Percentiles rank a stretch among this genome's conserved stretches.
phyloP scores from a whole-genome alignment of 2,113 vertebrate species.

The Sinosuthora webbiana region DNA sequence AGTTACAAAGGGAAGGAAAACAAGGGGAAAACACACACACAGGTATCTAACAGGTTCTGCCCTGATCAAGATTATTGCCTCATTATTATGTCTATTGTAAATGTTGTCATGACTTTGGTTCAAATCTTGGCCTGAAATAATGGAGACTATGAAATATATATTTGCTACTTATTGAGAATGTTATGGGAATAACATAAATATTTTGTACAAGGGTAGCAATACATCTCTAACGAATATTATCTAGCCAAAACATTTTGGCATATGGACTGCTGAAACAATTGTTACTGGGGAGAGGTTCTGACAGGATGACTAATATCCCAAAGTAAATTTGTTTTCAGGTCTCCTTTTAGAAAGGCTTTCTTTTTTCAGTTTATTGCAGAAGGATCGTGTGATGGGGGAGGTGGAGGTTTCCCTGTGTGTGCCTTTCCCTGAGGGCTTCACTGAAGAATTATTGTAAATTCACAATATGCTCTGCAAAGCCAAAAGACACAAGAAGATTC shows the following conservation, averaged over 20 bases:
- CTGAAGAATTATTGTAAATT: not conserved
- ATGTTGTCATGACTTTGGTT: not conserved
- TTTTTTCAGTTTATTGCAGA: not conserved
- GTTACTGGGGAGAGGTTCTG: not conserved
- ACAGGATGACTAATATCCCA: not conserved
- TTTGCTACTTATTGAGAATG: not conserved
- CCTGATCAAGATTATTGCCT: not conserved
- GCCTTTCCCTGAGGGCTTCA: not conserved
- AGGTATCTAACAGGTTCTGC: not conserved
- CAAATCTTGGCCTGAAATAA: slow-evolving; percentile 22
- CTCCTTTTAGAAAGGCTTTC: not conserved
- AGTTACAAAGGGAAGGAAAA: slow-evolving; percentile 3
- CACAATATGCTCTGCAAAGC: accelerated
- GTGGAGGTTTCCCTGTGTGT: not conserved
- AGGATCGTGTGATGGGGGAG: not conserved
- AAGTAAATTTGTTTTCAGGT: not conserved
- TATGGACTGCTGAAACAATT: not conserved
- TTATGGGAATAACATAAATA: not conserved
- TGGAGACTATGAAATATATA: not conserved
- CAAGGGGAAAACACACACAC: not conserved
- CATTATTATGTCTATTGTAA: not conserved
- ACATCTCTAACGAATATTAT: not conserved
- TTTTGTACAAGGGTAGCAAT: not conserved
- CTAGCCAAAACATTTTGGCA: slow-evolving; percentile 5
- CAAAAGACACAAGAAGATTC: not conserved